Evolutionary conservation across 2,797 vertebrate genomes (phyloP).

Genomic region (Mallotus villosus): DNA sequence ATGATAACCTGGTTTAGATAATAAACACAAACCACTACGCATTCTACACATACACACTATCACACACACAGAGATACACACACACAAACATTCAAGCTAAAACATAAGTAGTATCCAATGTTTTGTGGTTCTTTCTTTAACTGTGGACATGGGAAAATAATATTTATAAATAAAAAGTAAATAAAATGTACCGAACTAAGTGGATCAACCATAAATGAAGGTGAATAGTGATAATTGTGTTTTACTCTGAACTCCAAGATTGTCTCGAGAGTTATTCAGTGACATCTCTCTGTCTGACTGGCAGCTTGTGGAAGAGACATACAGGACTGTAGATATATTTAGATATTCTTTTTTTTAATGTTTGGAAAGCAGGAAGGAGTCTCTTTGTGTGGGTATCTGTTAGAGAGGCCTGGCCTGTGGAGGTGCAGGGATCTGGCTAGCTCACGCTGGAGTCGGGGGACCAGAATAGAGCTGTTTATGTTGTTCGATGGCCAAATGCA

Average conservation of each 20-base stretch:
- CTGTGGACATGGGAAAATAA: too few species aligned
- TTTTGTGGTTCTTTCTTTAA: too few species aligned
- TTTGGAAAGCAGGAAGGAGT: neutral
- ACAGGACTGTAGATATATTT: neutral
- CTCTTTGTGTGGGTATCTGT: neutral
- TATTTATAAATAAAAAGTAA: too few species aligned
- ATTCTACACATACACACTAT: neutral
- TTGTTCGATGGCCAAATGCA: neutral
- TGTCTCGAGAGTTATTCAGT: too few species aligned
- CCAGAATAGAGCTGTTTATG: constrained; percentile 8
- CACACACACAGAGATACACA: constrained; percentile 24
- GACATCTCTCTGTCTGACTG: too few species aligned
- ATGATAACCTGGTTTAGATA: constrained; percentile 27
- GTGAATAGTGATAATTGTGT: too few species aligned
- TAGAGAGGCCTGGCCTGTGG: neutral
- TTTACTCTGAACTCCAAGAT: too few species aligned
- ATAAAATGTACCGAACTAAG: neutral
- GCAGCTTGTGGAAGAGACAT: too few species aligned
- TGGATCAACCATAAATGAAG: too few species aligned
- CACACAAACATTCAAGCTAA: constrained; percentile 7
- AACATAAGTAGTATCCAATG: neutral
- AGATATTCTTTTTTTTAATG: neutral
- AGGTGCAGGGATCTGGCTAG: neutral
- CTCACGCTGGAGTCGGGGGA: neutral
- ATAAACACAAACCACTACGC: constrained; percentile 23